These are phyloP conservation scores for Lycaon pictus DNA, from an alignment of 2,113 vertebrate species.

Conservation along the genomic window DNA sequence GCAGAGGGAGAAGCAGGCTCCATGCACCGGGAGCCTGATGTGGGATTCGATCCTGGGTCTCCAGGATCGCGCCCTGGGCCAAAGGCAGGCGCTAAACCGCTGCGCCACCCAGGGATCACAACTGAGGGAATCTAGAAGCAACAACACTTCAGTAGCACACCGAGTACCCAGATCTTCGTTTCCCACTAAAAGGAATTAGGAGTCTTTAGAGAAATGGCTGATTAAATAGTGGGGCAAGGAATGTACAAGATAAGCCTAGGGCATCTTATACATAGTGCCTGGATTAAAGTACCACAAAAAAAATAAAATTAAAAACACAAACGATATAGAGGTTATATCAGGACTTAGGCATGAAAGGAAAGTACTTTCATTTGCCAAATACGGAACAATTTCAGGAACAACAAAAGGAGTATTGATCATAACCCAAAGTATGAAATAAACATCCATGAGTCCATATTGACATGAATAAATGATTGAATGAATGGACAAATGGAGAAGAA, in stretches of 20 bases:
- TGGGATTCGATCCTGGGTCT: too few species aligned
- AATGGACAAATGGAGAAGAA: not conserved
- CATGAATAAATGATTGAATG: not conserved
- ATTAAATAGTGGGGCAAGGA: not conserved
- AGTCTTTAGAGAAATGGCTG: not conserved
- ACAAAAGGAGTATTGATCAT: not conserved
- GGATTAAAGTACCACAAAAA: not conserved
- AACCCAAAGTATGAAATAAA: not conserved
- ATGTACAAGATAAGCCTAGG: not conserved
- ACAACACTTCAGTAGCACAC: fast-evolving
- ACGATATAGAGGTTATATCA: not conserved
- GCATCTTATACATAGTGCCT: not conserved
- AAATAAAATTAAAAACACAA: not conserved
- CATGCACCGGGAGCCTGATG: too few species aligned
- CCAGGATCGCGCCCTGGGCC: too few species aligned
- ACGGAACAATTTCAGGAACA: not conserved
- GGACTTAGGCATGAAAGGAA: not conserved
- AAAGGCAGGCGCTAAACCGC: too few species aligned
- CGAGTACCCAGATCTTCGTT: not conserved
- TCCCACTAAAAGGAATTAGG: not conserved
- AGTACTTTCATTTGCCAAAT: not conserved
- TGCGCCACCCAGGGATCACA: too few species aligned
- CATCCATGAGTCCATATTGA: not conserved
- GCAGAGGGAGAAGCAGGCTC: too few species aligned
- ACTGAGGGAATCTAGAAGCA: not conserved